Evolutionary conservation across 2,888 invertebrate genomes (phyloP), one percentile per base, ranked within the genome.

Genomic region (Tachina fera): DNA sequence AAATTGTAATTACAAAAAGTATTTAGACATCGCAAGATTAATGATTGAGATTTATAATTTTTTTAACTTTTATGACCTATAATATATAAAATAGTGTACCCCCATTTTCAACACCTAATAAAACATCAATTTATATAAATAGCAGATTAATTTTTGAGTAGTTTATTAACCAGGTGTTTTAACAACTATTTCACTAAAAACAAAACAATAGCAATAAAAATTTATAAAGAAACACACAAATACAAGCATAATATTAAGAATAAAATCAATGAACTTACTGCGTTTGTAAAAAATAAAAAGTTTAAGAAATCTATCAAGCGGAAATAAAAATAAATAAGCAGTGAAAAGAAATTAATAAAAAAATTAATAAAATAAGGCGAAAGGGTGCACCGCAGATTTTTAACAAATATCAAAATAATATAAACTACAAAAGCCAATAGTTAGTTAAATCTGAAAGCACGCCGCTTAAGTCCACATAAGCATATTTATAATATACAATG

Each of bases 241-340:
- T 60, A 67, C 43, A 63, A 70, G 51, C 51, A 78, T 10, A 43
- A 51, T 22, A 16, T 51, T n/a, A 1, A 63, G 0, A 43, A 31
- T 9, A 43, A 74, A 68, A 60, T 60, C 61, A 76, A 71, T 77
- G 58, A 81, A 81, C n/a, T 77, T 78, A 82, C 78, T 85, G 85
- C 81, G 81, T 82, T n/a, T 70, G 70, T 78, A 65, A 51, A 47
- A 51, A 68, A 71, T 61, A 8, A 76, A 70, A 68, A 56, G 16
- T 51, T 60, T 49, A 10, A 41, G 77, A 77, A 78, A 63, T 77
- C 56, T 74, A 68, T 84, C 72, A 81, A 56, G 84, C 85, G 77
- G 81, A 85, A 84, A 72, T 63, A 39, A 22, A 53, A 61, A n/a
- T 0, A 11, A 14, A 14, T 10, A 14, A 61, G 16, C 10, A 22